A percentile compares a stretch with the other conserved stretches of the same genome.
phyloP scores from a whole-genome alignment of 2,113 vertebrate genomes.

The Neodontobutis hainanensis region DNA sequence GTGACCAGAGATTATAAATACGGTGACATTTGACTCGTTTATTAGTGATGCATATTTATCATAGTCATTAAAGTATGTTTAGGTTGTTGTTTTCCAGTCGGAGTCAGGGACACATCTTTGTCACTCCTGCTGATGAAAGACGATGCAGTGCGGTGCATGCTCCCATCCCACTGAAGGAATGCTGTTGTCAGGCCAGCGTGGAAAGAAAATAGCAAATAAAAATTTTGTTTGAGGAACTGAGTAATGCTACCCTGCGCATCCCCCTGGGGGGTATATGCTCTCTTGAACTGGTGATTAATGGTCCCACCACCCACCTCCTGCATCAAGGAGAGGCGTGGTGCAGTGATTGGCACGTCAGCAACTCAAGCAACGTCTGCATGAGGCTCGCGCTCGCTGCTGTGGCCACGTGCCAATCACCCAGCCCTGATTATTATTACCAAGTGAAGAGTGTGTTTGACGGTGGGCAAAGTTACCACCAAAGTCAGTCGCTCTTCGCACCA shows the following conservation, averaged over 20 bases:
- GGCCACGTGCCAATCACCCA: conserved; percentile 57
- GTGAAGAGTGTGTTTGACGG: conserved; percentile 32
- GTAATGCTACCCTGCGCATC: conserved; percentile 61
- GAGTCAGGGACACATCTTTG: conserved; percentile 21
- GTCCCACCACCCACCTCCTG: conserved; percentile 60
- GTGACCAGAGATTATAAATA: too few relatives aligned
- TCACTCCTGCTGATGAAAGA: conserved; percentile 39
- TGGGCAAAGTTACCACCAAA: conserved; percentile 43
- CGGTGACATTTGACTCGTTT: too few relatives aligned
- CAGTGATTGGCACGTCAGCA: conserved; percentile 60
- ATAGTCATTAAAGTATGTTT: neutral
- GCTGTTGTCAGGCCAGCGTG: conserved; percentile 71
- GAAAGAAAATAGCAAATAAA: conserved; percentile 70
- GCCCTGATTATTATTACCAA: conserved; percentile 43
- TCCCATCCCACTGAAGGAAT: conserved; percentile 78
- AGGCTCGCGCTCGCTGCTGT: conserved; percentile 30
- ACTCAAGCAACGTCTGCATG: conserved; percentile 40
- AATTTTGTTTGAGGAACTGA: conserved; percentile 60
- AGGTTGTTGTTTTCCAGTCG: conserved; percentile 38
- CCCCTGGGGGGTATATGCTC: conserved; percentile 63
- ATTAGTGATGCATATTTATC: too few relatives aligned
- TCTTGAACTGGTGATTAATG: conserved; percentile 80
- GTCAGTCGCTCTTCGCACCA: neutral
- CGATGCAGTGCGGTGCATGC: conserved; percentile 38
- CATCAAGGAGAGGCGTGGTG: conserved; percentile 56